These are phyloP conservation scores for Smittia sp. DNA, from an alignment of 2,888 invertebrate species.

Conservation along the genomic window DNA sequence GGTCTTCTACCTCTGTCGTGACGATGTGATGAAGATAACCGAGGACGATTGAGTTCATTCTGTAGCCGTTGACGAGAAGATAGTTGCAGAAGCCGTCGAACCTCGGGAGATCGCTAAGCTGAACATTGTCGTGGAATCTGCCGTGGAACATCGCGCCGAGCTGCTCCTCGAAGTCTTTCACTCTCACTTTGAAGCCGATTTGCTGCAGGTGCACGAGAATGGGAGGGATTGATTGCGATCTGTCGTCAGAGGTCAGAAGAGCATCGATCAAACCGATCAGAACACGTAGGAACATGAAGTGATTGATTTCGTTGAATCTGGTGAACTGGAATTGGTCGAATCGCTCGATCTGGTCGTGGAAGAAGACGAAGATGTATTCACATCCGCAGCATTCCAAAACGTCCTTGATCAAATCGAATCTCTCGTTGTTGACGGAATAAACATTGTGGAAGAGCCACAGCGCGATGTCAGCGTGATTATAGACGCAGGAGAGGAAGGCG, in stretches of 20 bases:
- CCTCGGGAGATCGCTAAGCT: not conserved
- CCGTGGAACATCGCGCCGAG: not conserved
- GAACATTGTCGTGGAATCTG: not conserved
- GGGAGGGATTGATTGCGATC: not conserved
- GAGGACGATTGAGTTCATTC: not conserved
- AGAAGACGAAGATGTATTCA: conserved; percentile 17
- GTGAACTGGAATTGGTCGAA: conserved; percentile 32
- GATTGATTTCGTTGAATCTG: conserved; percentile 28
- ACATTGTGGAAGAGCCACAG: conserved; percentile 21
- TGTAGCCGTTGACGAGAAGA: not conserved
- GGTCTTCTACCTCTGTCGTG: not conserved
- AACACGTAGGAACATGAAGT: conserved; percentile 19
- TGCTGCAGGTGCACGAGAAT: not conserved
- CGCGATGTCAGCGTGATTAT: conserved; percentile 12
- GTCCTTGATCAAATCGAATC: conserved; percentile 24
- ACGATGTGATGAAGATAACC: conserved; percentile 23
- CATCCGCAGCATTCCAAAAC: not conserved
- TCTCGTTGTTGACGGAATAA: conserved; percentile 14
- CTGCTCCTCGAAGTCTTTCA: conserved; percentile 26
- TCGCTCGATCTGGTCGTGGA: conserved; percentile 27
- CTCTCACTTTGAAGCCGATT: conserved; percentile 13
- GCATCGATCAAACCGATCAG: not conserved
- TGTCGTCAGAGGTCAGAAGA: not conserved
- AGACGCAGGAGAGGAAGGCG: conserved; percentile 24
- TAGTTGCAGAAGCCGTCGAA: not conserved